Evolutionary conservation across 2,888 invertebrate species (phyloP), one percentile per base, ranked within the genome.

Genomic region (Morinoia aosen): DNA sequence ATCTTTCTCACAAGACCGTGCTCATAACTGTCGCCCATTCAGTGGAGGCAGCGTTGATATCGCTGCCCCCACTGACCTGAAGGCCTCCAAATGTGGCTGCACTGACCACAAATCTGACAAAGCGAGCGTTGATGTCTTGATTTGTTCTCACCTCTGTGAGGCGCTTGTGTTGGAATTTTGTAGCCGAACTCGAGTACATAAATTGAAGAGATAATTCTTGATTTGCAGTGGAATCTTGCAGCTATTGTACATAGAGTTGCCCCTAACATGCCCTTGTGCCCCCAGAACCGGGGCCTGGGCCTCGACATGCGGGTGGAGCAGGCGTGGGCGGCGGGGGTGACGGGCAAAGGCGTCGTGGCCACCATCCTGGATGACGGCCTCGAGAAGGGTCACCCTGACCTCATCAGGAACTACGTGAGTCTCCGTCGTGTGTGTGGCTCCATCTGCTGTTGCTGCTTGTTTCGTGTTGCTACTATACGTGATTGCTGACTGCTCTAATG

Each of bases 301-400:
- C 97, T 99, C 96, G 99, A 99, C 97, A 99, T 99, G 99, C 99
- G 99, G 97, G 99, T 99, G 96, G 98, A 98, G 97, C 98, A 98
- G 95, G 99, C 99, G 88, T 99, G 99, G 99, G 97, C 98, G 97
- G 98, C 98, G 97, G 99, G 99, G 95, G 96, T 96, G 97, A 99
- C 99, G 0, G 99, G 99, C 76, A 98, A 98, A 97, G 99, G 99
- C 76, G 98, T 99, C 48, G 99, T 99, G 40, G 99, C 99, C 96
- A 99, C 99, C 95, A 99, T 99, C 97, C 98, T 99, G 95, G 99
- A 99, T 97, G 99, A 99, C 97, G 99, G 99, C 58, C 98, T 99
- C 90, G 99, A 99, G 97, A 99, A 98, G 96, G 98, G 99, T 97
- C 99, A 99, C 97, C 99, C 99, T 0, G 99, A 99, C 97, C 98